phyloP scores from a whole-genome alignment of 2,113 vertebrate species.

The Leucoraja erinaceus region DNA sequence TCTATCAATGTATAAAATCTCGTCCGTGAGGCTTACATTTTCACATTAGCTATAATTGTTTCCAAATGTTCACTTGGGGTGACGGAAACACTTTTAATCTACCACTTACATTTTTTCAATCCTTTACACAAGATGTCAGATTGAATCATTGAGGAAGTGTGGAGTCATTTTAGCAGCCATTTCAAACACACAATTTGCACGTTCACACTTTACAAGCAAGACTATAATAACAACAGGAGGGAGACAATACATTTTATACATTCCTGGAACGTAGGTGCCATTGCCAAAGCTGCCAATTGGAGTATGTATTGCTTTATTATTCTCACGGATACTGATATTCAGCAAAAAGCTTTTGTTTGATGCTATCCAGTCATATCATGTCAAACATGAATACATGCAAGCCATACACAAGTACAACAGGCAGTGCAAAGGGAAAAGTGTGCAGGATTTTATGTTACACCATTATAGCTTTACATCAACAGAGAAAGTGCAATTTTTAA shows the following conservation, averaged over 20 bases:
- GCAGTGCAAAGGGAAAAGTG: too few species aligned
- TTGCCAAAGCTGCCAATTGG: not conserved
- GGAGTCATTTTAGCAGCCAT: not conserved
- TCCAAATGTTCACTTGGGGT: not conserved
- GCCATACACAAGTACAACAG: too few species aligned
- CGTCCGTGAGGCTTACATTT: not conserved
- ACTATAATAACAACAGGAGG: not conserved
- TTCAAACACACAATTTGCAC: not conserved
- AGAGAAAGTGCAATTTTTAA: too few species aligned
- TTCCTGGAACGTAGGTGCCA: not conserved
- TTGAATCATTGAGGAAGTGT: not conserved
- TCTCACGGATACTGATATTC: too few species aligned
- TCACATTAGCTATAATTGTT: not conserved
- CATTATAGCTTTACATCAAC: too few species aligned
- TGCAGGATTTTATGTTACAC: too few species aligned
- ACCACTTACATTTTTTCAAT: not conserved
- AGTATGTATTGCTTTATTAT: not conserved
- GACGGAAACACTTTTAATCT: not conserved
- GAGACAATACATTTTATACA: not conserved
- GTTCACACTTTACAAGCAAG: not conserved
- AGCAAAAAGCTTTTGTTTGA: too few species aligned
- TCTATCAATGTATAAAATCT: not conserved
- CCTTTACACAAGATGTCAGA: not conserved
- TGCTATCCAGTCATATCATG: too few species aligned
- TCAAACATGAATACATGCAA: too few species aligned